Base-by-base conservation (phyloP, 2,888 invertebrate genomes). In the Zygaena filipendulae region DNA sequence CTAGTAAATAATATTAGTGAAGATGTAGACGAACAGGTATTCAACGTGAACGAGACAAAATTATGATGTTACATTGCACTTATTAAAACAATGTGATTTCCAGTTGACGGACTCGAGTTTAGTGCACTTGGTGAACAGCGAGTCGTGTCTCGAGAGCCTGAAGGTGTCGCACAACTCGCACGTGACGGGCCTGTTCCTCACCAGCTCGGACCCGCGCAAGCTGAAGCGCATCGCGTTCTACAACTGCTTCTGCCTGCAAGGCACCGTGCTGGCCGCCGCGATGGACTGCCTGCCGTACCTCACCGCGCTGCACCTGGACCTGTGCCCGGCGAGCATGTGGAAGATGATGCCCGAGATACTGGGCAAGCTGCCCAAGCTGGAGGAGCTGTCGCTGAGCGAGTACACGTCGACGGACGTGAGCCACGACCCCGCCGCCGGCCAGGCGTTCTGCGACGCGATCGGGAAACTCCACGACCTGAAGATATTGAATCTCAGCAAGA, bases 241-340 rank as follows among this genome's bases (percentile, higher is more conserved):
- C 49, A 72, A 75, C 49, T 79, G 77, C 58, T 74, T 63, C 42
- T 70, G 61, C 29, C 49, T 79, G 2, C 75, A 79, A 38, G 70
- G 68, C 2, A 59, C 70, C 0, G 68, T 75, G 0, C 48, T 79
- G 0, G 49, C 54, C 20, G 57, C 69, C 0, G 70, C 70, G 2
- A 45, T 72, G 3, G 64, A 66, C 19, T 49, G 45, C 1, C 34
- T 75, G 3, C 59, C 63, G 0, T 46, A 47, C 20, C 46, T 79
- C 3, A 70, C 63, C 0, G 50, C 62, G 0, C 48, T 79, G 0
- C 62, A 55, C 34, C 41, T 79, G 2, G 77, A 77, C 22, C 57
- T 63, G 2, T 68, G 72, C 38, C 66, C 69, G 0, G 38, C 55
- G 7, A 48, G 64, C 2, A 56, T 74, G 55, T 77, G 72, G 75